Percentiles rank a stretch among this genome's conserved stretches.
Conservation (phyloP, 2,888 invertebrate species). For the Notodonta ziczac region DNA sequence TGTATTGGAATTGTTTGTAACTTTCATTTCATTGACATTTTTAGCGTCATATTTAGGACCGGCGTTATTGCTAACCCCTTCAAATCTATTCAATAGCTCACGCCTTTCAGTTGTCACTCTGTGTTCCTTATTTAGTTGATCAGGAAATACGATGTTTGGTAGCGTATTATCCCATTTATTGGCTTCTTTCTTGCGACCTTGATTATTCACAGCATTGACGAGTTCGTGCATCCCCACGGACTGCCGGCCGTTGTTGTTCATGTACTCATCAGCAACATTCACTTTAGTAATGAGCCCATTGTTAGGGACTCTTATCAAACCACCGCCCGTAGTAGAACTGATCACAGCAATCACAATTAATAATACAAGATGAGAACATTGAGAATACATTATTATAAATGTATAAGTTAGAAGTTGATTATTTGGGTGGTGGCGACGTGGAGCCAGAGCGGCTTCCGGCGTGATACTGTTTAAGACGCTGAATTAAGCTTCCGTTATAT, state of each 20-base stretch:
- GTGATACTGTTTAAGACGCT: not conserved
- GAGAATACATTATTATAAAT: not conserved
- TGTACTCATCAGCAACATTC: too few species aligned
- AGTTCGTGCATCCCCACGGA: not conserved
- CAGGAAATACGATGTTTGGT: constrained; percentile 2
- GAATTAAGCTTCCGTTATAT: not conserved
- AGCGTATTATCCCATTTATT: not conserved
- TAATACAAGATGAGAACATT: not conserved
- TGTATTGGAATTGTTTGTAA: not conserved
- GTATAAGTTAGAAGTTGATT: not conserved
- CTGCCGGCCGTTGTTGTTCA: not conserved
- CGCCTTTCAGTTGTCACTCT: not conserved
- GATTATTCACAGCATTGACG: not conserved
- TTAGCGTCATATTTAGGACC: too few species aligned
- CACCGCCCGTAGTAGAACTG: not conserved
- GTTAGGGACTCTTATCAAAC: too few species aligned
- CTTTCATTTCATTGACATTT: not conserved
- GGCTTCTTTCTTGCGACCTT: not conserved
- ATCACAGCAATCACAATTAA: not conserved
- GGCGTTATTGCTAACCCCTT: not conserved
- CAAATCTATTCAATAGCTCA: not conserved
- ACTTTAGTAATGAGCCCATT: not conserved
- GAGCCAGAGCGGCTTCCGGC: not conserved
- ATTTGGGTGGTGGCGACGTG: not conserved
- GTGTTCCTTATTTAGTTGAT: not conserved